Evolutionary conservation across 2,797 vertebrate species (phyloP), one percentile per base, ranked within the genome.

Genomic region (Protosalanx chinensis): DNA sequence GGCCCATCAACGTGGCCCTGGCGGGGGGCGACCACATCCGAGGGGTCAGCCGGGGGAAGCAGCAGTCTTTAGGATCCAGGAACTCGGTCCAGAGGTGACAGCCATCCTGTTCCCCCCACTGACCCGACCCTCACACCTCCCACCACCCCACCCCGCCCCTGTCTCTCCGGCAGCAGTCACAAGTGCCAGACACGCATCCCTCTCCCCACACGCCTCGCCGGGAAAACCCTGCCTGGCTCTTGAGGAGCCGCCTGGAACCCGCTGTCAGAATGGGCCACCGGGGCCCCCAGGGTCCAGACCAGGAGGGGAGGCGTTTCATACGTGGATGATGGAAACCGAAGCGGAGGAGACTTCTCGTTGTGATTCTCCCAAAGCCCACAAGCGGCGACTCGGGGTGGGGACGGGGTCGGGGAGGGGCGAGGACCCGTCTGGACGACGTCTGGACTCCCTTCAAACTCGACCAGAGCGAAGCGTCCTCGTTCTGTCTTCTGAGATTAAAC

Each of bases 11-110:
- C 75, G 83, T 35, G 16, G 63, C 18, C n/a, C 35, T n/a, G n/a
- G 89, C 91, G 37, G 87, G 87, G 79, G 90, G 78, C 67, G 92
- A 93, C 84, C 93, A 91, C 10, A 89, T 82, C 74, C 92, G 87
- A 66, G 86, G 84, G 2, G 62, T 85, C 53, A 88, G 78, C 74
- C 92, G 93, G 76, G 93, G 88, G 78, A 97, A 95, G 87, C 91
- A 95, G 87, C 91, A 92, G 74, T 87, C 90, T 65, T 83, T 94
- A 72, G 79, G 93, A 84, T 92, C 95, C 86, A 94, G 95, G 81
- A 90, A 92, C 72, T 86, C 94, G 2, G 89, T 95, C 80, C 94
- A 97, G 79, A 98, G 97, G 96, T 98, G 96, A 98, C 95, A 74
- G 87, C 85, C 80, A 88, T 80, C 56, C 30, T 37, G 62, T 29